These are phyloP conservation scores for Solenopsis invicta DNA, from an alignment of 1,140 invertebrate genomes.

Conservation along the genomic window DNA sequence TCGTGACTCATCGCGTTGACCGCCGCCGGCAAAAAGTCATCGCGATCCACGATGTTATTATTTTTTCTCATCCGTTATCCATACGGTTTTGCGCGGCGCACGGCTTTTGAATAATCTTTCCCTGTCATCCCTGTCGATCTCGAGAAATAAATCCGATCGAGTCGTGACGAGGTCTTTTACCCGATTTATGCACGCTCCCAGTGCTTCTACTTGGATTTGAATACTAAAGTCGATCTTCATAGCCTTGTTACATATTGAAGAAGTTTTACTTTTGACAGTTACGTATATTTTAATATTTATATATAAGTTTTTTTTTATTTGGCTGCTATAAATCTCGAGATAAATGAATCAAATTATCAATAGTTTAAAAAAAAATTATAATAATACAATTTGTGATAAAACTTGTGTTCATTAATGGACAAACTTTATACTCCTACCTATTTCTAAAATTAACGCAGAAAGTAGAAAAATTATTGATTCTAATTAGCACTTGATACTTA, in stretches of 20 bases:
- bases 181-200: not conserved
- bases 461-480: not conserved
- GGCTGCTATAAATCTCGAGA: not conserved
- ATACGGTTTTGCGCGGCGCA: not conserved
- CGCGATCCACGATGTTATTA: constrained; percentile 46
- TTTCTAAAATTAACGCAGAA: not conserved
- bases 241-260: constrained; percentile 1
- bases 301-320: not conserved
- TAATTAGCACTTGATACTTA: not conserved
- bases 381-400: not conserved
- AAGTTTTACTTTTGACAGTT: constrained; percentile 10
- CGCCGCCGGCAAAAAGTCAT: constrained; percentile 52
- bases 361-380: not conserved
- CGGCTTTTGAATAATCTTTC: constrained; percentile 28
- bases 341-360: not conserved
- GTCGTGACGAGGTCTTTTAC: constrained; percentile 1
- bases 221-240: not conserved
- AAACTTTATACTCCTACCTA: not conserved
- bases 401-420: not conserved
- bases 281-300: not conserved
- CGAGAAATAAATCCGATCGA: constrained; percentile 29
- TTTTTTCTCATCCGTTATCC: constrained; percentile 9
- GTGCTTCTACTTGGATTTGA: constrained; percentile 16
- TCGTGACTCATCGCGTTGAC: constrained; percentile 70
- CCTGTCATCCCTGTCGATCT: constrained; percentile 32